Evolutionary conservation across 2,113 vertebrate species (phyloP), one percentile per base, ranked within the genome.

Genomic region (Tragulus kanchil): DNA sequence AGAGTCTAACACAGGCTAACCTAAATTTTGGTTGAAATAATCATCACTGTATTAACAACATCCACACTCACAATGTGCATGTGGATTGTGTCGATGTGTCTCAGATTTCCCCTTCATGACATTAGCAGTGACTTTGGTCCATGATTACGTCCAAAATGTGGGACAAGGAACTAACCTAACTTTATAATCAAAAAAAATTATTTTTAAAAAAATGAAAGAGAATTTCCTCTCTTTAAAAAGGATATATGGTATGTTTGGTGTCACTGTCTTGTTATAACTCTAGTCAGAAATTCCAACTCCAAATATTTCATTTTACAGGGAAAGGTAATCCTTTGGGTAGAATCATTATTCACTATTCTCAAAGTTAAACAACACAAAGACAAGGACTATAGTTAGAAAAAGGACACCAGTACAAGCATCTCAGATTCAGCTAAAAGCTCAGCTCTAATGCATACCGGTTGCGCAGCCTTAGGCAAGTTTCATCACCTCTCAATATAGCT

Each of bases 211-310:
- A 25, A 59, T 16, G 1, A 79, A 89, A 73, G 0, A 52, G 25
- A 81, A 83, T 89, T 58, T 91, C 69, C 11, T 85, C 52, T 87
- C 92, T 79, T 81, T 13, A 85, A 96, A 95, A 67, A 59, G 28
- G 26, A 85, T 3, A 50, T 28, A 15, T 3, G 28, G 56, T 13
- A 31, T 85, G 23, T 56, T 65, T 93, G n/a, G 50, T 56, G 28
- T 75, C 25, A 0, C n/a, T 31, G 79, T 75, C 45, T 64, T 52
- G 15, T 48, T 97, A n/a, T 6, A 73, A 90, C 14, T 61, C 62
- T 50, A 79, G 31, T 25, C 58, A 75, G 52, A 93, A 92, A 85
- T 69, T 88, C 64, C 77, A 90, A 73, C 50, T 67, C 54, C 36
- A 71, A 92, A 65, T 61, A 89, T 48, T 85, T 89, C 64, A 67